Evolutionary conservation across 2,113 vertebrate species (phyloP).

Genomic region (Calidris pugnax): DNA sequence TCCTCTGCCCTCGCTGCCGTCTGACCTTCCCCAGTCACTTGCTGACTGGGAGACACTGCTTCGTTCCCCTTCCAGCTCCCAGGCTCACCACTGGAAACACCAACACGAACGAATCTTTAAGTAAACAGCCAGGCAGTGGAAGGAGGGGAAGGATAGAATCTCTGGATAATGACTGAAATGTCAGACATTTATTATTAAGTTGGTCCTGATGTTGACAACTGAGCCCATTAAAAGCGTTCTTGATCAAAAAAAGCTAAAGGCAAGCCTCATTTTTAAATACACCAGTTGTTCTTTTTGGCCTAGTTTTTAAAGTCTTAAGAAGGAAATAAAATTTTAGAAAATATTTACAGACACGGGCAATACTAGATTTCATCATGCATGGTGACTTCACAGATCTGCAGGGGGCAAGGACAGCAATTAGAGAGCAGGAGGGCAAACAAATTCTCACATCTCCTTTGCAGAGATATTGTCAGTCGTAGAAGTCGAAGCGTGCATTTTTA

Average conservation of each 20-base stretch:
- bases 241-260: conserved; percentile 52
- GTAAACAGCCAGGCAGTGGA: neutral
- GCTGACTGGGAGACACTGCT: neutral
- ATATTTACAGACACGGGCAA: neutral
- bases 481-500: fast-evolving
- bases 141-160: neutral
- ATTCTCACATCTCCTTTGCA: neutral
- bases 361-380: neutral
- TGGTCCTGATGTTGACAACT: neutral
- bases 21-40: neutral
- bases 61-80: neutral
- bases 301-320: conserved; percentile 28
- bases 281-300: conserved; percentile 26
- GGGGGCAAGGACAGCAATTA: neutral
- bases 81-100: neutral
- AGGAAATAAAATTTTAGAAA: neutral
- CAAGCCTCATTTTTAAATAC: conserved; percentile 41
- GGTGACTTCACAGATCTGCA: neutral
- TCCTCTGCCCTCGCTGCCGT: neutral
- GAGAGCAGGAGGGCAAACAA: neutral
- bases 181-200: conserved; percentile 43
- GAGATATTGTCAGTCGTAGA: neutral
- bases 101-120: neutral
- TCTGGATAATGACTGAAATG: conserved; percentile 17
- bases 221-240: conserved; percentile 30